Base-by-base conservation (phyloP, 2,888 invertebrate species). In the Noctua janthe region DNA sequence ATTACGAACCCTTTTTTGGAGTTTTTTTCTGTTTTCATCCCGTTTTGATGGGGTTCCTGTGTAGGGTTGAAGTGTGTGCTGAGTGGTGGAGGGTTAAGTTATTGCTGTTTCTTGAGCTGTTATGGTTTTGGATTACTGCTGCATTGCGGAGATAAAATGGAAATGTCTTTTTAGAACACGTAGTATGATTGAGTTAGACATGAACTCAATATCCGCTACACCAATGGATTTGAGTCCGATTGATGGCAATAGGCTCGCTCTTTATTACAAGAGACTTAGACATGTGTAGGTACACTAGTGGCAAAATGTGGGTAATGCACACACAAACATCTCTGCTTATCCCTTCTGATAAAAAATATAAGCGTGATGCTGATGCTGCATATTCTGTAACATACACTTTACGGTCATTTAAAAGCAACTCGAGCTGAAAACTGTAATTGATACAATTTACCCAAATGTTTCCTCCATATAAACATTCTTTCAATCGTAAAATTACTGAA, bases 1-100 rank as follows among this genome's bases (percentile, higher is more conserved):
- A 88, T 90, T 88, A 88, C 77, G 78, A 75, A 86, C 89, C 85
- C 84, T 86, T 84, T 86, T 84, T 82, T 62, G 2, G 73, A 78
- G 6, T 2, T 74, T 69, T 82, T 87, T 86, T 82, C 64, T 78
- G 80, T 84, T 85, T 87, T 86, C 69, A 83, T 81, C 23, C 59
- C 73, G 49, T 76, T 82, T 59, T 85, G 82, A 88, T 90, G 90
- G 85, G 75, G 29, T 89, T 89, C 88, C 80, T 74, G 83, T 87
- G 83, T 85, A 74, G 74, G 75, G 71, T 67, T 54, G 71, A 71
- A 80, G 82, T 83, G 75, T 75, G 78, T 71, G 67, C 73, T 80
- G 76, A 83, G 83, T 78, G 78, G 66, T 74, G 15, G n/a, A 56
- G 54, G 72, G 59, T 56, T 71, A 64, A 80, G 71, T 81, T 80